Evolutionary conservation across 2,888 invertebrate species (phyloP).

Genomic region (Sesamia inferens): DNA sequence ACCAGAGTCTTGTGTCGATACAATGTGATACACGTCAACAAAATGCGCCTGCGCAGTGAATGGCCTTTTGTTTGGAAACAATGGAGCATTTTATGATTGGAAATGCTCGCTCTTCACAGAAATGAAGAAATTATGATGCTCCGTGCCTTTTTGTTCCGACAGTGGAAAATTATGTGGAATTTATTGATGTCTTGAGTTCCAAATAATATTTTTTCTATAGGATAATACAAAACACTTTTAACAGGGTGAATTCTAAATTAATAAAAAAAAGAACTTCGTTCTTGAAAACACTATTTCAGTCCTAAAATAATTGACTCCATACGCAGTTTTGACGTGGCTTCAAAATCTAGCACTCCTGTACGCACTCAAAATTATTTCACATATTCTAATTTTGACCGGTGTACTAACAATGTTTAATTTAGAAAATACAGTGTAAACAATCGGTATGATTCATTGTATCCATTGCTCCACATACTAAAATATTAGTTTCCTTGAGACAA

Average conservation of each 20-base stretch:
- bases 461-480: conserved; percentile 75
- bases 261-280: background rate
- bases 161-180: conserved; percentile 32
- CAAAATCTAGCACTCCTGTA: conserved; percentile 17
- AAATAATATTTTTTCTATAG: background rate
- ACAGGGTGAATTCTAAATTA: background rate
- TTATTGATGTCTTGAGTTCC: conserved; percentile 22
- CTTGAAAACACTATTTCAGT: background rate
- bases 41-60: conserved; percentile 60
- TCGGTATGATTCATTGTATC: conserved; percentile 78
- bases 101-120: conserved; percentile 55
- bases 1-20: conserved; percentile 59
- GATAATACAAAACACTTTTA: background rate
- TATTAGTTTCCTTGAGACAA: conserved; percentile 70
- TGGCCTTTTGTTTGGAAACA: conserved; percentile 74
- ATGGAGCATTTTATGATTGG: conserved; percentile 66
- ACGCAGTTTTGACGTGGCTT: background rate
- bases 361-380: conserved; percentile 44
- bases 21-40: conserved; percentile 55
- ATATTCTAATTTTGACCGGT: conserved; percentile 68
- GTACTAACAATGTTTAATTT: conserved; percentile 76
- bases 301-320: background rate
- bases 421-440: conserved; percentile 73
- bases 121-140: conserved; percentile 54
- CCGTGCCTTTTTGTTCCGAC: conserved; percentile 34